A percentile compares a stretch with the other conserved stretches of the same genome.
Conservation (phyloP, 2,888 invertebrate genomes). For the Pogonocherus hispidulus region DNA sequence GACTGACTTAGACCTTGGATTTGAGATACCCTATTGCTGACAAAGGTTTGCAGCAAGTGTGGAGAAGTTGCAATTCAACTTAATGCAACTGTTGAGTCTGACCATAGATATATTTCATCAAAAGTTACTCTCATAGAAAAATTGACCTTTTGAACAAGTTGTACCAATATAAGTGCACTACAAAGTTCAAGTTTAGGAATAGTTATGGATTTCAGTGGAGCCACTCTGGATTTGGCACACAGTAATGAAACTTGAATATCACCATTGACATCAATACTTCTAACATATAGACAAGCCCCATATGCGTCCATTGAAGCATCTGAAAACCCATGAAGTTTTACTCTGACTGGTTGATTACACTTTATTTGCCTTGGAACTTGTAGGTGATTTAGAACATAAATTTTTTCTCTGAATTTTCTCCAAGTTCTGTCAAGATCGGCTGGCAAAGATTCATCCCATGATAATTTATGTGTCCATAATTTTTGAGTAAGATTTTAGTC, state of each 20-base stretch:
- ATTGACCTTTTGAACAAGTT: too few relatives aligned
- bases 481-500: too few relatives aligned
- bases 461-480: too few relatives aligned
- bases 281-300: conserved; percentile 18
- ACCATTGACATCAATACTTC: conserved; percentile 8
- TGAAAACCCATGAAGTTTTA: conserved; percentile 23
- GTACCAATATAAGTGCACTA: not conserved
- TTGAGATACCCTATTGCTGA: not conserved
- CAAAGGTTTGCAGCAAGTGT: too few relatives aligned
- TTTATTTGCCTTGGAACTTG: conserved; percentile 42
- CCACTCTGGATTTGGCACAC: not conserved
- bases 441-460: too few relatives aligned
- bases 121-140: too few relatives aligned
- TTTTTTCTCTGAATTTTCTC: too few relatives aligned
- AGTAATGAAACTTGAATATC: conserved; percentile 7
- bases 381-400: conserved; percentile 10
- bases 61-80: too few relatives aligned
- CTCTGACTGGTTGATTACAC: not conserved
- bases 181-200: not conserved
- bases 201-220: not conserved
- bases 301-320: conserved; percentile 19
- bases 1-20: not conserved
- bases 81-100: too few relatives aligned
- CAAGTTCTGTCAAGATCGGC: too few relatives aligned
- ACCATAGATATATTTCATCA: too few relatives aligned